Evolutionary conservation across 2,797 vertebrate genomes (phyloP).

Genomic region (Amblyopsis hoosieri): DNA sequence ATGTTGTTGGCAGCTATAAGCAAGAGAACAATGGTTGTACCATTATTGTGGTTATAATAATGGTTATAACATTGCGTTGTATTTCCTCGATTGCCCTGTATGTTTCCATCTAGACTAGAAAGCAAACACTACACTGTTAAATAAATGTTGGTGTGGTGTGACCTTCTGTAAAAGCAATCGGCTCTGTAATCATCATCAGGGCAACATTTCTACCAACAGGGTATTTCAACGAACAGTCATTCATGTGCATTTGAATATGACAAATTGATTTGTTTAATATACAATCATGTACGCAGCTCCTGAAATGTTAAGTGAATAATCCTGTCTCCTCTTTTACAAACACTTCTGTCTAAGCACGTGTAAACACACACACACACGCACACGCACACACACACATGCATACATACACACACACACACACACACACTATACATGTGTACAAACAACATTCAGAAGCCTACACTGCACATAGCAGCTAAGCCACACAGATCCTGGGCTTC

Average conservation of each 20-base stretch:
- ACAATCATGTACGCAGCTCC: background rate
- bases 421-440: no score
- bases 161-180: constrained; percentile 13
- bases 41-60: constrained; percentile 19
- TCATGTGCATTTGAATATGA: constrained; percentile 11
- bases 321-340: constrained; percentile 6
- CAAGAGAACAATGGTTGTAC: no score
- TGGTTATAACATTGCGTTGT: constrained; percentile 2
- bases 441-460: background rate
- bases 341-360: background rate
- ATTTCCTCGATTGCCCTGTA: background rate
- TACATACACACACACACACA: background rate
- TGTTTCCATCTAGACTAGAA: constrained; percentile 8
- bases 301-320: background rate
- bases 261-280: background rate
- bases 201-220: background rate
- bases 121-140: constrained; percentile 34
- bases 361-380: constrained; percentile 7
- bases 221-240: constrained; percentile 3
- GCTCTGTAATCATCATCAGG: constrained; percentile 15
- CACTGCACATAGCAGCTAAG: constrained; percentile 3
- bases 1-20: no score
- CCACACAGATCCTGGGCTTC: constrained; percentile 24
- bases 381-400: background rate
- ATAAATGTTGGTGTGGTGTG: constrained; percentile 22